Percentiles rank a stretch among this genome's conserved stretches.
These are phyloP conservation scores for Otolemur crassicaudatus DNA, from an alignment of 2,797 vertebrate species.

Conservation along the genomic window DNA sequence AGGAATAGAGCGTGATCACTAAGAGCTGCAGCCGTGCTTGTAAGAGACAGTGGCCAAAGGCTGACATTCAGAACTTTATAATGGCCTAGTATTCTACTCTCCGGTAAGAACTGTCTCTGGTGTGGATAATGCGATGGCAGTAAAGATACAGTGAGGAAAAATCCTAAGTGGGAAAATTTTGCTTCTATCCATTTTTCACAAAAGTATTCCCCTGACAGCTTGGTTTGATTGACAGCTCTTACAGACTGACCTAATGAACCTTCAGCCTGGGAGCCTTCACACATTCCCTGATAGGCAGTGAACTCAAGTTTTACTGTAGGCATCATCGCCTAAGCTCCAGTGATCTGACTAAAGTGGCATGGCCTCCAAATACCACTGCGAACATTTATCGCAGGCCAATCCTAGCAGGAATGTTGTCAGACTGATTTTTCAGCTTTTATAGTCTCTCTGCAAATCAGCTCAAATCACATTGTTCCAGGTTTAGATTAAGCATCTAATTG, in stretches of 20 bases:
- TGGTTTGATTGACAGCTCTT: conserved; percentile 77
- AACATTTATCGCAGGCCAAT: conserved; percentile 71
- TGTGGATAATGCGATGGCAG: neutral
- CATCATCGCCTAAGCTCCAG: conserved; percentile 63
- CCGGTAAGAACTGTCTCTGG: neutral
- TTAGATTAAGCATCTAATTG: conserved; percentile 54
- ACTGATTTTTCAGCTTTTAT: conserved; percentile 59
- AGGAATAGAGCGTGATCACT: neutral
- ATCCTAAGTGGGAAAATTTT: neutral
- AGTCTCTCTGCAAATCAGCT: conserved; percentile 65
- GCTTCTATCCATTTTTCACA: conserved; percentile 13
- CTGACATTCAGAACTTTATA: conserved; percentile 20
- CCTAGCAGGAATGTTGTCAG: conserved; percentile 65
- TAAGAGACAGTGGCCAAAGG: conserved; percentile 34
- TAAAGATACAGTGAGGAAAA: neutral
- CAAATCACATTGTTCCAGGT: conserved; percentile 42
- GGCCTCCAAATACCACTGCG: conserved; percentile 55
- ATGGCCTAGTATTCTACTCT: neutral
- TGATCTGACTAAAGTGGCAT: conserved; percentile 61
- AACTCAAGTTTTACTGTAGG: conserved; percentile 69
- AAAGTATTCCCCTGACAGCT: conserved; percentile 55
- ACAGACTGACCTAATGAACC: conserved; percentile 70
- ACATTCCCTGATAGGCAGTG: conserved; percentile 14
- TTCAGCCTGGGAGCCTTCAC: conserved; percentile 67
- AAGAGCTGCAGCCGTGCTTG: neutral